A percentile compares a stretch with the other conserved stretches of the same genome.
Evolutionary conservation across 2,888 invertebrate species (phyloP).

Genomic region (Calephelis perditalis): DNA sequence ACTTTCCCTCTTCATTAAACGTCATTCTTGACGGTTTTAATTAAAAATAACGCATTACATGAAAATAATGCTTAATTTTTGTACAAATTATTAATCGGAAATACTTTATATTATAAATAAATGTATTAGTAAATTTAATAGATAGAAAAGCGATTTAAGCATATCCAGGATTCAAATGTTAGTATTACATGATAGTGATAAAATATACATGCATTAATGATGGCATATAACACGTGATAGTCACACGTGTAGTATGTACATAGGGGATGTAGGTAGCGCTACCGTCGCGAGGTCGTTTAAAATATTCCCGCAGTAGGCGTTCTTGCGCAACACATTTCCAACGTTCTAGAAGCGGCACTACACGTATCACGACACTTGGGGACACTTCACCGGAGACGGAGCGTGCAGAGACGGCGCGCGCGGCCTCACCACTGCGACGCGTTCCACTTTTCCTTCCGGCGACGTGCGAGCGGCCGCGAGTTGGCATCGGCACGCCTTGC

Average conservation of each 20-base stretch:
- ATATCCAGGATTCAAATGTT: too few species aligned
- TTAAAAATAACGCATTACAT: background rate
- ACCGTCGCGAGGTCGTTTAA: conserved; percentile 41
- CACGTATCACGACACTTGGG: conserved; percentile 56
- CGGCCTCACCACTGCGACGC: conserved; percentile 71
- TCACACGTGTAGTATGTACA: conserved; percentile 49
- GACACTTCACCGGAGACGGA: conserved; percentile 63
- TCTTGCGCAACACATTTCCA: conserved; percentile 72
- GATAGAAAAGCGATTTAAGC: too few species aligned
- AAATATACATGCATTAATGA: conserved; percentile 24
- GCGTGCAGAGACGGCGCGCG: conserved; percentile 72
- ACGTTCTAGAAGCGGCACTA: conserved; percentile 74
- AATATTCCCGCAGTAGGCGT: conserved; percentile 71
- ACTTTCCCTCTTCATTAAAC: conserved; percentile 63
- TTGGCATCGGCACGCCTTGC: conserved; percentile 76
- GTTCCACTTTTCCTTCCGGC: conserved; percentile 78
- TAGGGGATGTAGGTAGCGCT: conserved; percentile 36
- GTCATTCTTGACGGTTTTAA: conserved; percentile 25
- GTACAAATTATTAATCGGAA: too few species aligned
- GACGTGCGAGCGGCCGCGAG: conserved; percentile 61
- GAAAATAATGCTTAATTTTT: too few species aligned
- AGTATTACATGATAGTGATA: background rate
- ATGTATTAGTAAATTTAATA: too few species aligned
- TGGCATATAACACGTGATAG: conserved; percentile 40
- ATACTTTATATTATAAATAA: too few species aligned